Evolutionary conservation across 2,888 invertebrate species (phyloP).

Genomic region (Bursaphelenchus okinawaensis): DNA sequence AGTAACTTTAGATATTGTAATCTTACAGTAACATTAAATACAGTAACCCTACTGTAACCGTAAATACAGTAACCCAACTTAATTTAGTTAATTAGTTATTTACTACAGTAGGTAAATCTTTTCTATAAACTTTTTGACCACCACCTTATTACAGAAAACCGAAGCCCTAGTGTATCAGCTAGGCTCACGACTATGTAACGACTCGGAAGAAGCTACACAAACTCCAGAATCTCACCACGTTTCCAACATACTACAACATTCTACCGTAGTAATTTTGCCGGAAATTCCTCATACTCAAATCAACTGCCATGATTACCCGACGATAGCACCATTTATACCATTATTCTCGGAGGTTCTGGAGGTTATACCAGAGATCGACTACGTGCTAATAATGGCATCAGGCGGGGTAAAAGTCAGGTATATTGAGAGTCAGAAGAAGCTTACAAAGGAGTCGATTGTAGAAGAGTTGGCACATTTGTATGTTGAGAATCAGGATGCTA

Average conservation of each 20-base stretch:
- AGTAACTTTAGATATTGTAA: too few species aligned
- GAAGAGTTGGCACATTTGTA: slow-evolving; percentile 27
- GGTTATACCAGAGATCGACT: slow-evolving; percentile 43
- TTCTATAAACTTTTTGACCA: neutral
- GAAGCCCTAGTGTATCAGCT: slow-evolving; percentile 49
- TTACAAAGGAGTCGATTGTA: slow-evolving; percentile 4
- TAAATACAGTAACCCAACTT: too few species aligned
- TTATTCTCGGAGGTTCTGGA: slow-evolving; percentile 36
- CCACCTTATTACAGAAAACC: slow-evolving; percentile 45
- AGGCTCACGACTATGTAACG: slow-evolving; percentile 26
- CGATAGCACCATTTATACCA: slow-evolving; percentile 47
- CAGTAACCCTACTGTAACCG: neutral
- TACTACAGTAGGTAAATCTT: too few species aligned
- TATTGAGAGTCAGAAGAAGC: slow-evolving; percentile 3
- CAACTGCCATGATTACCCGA: slow-evolving; percentile 54
- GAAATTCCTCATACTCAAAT: slow-evolving; percentile 54
- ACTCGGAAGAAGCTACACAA: slow-evolving; percentile 17
- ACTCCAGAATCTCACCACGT: slow-evolving; percentile 18
- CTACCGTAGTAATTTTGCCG: slow-evolving; percentile 47
- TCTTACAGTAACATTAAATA: neutral
- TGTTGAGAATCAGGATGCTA: slow-evolving; percentile 28
- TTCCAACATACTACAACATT: slow-evolving; percentile 22
- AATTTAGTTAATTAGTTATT: too few species aligned
- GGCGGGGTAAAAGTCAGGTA: slow-evolving; percentile 45
- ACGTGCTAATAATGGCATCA: slow-evolving; percentile 42